Percentiles rank a stretch among this genome's conserved stretches.
Evolutionary conservation across 92 coral and sea anemone genomes (phyloP).

Genomic region (Porites divaricata): DNA sequence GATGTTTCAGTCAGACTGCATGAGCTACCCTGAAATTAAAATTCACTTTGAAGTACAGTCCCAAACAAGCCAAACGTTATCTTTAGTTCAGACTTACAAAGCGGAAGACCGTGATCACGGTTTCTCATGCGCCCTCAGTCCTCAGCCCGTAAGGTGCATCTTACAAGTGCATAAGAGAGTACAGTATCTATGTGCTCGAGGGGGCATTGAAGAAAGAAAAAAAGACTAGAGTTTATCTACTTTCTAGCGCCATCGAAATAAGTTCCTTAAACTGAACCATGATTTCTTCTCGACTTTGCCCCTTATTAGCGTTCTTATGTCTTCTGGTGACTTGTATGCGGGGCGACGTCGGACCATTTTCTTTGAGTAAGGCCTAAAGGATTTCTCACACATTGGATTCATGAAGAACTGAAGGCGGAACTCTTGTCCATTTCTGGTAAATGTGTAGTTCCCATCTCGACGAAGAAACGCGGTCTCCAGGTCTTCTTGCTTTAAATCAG

Average conservation of each 20-base stretch:
- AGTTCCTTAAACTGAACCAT: conserved; percentile 24
- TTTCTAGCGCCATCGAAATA: conserved; percentile 25
- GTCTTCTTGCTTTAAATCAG: conserved; percentile 65
- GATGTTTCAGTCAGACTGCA: no score
- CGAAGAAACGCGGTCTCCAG: conserved; percentile 74
- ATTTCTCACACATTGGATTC: conserved; percentile 79
- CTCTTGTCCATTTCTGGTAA: conserved; percentile 55
- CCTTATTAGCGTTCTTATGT: conserved; percentile 1
- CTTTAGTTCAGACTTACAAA: no score
- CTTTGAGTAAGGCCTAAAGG: conserved; percentile 61
- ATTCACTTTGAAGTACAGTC: no score
- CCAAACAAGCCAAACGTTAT: no score
- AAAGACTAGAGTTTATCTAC: neutral
- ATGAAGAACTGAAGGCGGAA: conserved; percentile 78
- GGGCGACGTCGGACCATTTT: conserved; percentile 57
- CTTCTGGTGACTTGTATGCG: conserved; percentile 11
- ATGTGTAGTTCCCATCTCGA: conserved; percentile 73
- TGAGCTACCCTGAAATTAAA: no score
- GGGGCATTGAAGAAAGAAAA: no score
- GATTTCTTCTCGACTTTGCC: conserved; percentile 1
- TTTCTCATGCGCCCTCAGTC: no score
- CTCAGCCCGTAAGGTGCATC: no score
- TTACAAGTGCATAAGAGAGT: no score
- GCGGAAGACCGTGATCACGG: no score
- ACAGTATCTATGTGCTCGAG: no score